Conservation (phyloP, 2,888 invertebrate genomes). For the Trachelus tabidus region DNA sequence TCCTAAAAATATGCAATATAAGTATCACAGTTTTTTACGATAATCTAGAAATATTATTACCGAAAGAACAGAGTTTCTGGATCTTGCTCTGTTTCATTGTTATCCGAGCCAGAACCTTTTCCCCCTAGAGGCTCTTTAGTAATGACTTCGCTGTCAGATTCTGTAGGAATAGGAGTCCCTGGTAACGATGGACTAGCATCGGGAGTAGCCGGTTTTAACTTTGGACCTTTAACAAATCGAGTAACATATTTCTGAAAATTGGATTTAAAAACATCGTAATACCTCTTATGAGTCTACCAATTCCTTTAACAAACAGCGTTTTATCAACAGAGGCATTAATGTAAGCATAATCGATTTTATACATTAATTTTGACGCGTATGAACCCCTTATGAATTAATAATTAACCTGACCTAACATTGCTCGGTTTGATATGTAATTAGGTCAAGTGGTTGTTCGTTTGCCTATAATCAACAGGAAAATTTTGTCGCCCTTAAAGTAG, state of each 20-base stretch:
- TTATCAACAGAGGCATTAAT: neutral
- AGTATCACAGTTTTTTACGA: neutral
- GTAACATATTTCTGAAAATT: neutral
- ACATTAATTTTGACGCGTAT: neutral
- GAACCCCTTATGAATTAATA: neutral
- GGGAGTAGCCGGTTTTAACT: slow-evolving; percentile 48
- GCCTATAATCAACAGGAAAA: neutral
- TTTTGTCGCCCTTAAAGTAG: neutral
- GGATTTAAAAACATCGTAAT: neutral
- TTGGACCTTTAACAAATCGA: slow-evolving; percentile 47
- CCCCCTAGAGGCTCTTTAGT: slow-evolving; percentile 33
- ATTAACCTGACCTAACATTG: neutral
- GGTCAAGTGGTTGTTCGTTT: neutral
- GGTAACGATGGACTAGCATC: slow-evolving; percentile 44
- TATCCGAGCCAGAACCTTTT: slow-evolving; percentile 28
- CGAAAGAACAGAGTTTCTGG: slow-evolving; percentile 60
- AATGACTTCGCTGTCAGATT: slow-evolving; percentile 38
- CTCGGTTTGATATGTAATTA: neutral
- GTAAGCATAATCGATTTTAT: neutral
- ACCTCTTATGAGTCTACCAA: neutral
- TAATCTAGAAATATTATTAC: slow-evolving; percentile 33
- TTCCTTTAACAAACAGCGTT: neutral
- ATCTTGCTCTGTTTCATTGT: slow-evolving; percentile 46
- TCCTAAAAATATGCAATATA: neutral
- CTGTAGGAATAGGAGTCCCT: slow-evolving; percentile 49